Evolutionary conservation across 1,140 invertebrate genomes (phyloP), one percentile per base, ranked within the genome.

Genomic region (Drosophila suzukii): DNA sequence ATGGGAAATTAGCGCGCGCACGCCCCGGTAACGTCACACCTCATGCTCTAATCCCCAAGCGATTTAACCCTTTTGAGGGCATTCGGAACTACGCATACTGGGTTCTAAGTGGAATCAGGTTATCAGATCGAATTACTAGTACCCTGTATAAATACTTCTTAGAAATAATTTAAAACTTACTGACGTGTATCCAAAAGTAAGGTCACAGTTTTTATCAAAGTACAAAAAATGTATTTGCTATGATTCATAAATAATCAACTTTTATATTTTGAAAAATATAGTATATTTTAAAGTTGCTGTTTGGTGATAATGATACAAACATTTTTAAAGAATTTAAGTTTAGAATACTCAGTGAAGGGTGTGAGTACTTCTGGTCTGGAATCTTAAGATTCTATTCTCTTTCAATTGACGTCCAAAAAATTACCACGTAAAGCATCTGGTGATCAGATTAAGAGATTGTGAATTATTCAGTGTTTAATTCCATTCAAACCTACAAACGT

Each of bases 21-120:
- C 76, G 54, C 66, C 51, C n/a, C 39, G 27, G 47, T 80, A 76
- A 84, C 70, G 83, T 84, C 73, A 76, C 50, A 30, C 34, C 41
- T 15, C 51, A 57, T 79, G 60, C 49, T 66, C 71, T 24, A 60
- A 5, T 38, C 17, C 15, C 12, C 34, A 30, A 24, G 20, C 13
- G 32, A n/a, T 41, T 43, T 66, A 46, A 58, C 53, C 47, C 60
- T 73, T 60, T 49, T 61, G 47, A 61, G 50, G 53, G 47, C 72
- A 49, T 43, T 70, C 27, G n/a, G 27, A 70, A 78, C 68, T 63
- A 55, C 68, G 63, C 63, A 61, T 66, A 51, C 43, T 24, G 10
- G 7, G n/a, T 11, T 50, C 27, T n/a, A 34, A 34, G 15, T 3
- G 39, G 55, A 41, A 34, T 4, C 30, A n/a, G 2, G 13, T 38